Conservation (phyloP, 2,888 invertebrate species). For the Pseudococcus longispinus region DNA sequence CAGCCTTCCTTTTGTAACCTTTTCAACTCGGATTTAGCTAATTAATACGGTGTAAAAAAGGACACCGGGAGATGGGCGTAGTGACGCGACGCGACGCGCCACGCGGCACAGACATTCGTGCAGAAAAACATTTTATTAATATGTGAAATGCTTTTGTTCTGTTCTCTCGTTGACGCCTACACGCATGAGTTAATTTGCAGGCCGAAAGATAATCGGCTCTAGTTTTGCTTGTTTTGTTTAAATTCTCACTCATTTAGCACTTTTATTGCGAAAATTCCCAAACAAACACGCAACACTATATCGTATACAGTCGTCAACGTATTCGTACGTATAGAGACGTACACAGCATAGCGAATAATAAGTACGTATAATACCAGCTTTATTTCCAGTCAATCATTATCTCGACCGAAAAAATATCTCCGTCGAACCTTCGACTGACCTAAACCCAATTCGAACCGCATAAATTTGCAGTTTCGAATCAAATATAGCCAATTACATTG, state of each 20-base stretch:
- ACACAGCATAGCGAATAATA: too few species aligned
- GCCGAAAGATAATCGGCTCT: conserved; percentile 27
- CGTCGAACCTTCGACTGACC: not conserved
- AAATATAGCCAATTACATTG: not conserved
- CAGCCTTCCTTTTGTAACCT: conserved; percentile 22
- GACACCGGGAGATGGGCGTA: not conserved
- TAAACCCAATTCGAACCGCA: not conserved
- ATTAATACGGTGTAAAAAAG: conserved; percentile 34
- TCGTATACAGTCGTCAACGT: not conserved
- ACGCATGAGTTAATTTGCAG: conserved; percentile 8
- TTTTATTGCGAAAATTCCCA: not conserved
- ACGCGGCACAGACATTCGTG: not conserved
- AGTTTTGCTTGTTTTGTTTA: conserved; percentile 8
- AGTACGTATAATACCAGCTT: too few species aligned
- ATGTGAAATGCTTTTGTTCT: conserved; percentile 31
- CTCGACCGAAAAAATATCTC: not conserved
- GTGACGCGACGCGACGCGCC: not conserved
- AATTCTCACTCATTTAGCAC: conserved; percentile 21
- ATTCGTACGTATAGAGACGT: not conserved
- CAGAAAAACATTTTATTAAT: conserved; percentile 21
- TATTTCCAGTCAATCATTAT: not conserved
- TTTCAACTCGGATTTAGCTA: conserved; percentile 36
- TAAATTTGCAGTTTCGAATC: conserved; percentile 26
- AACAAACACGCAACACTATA: not conserved
- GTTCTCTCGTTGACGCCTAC: not conserved